A percentile compares a stretch with the other conserved stretches of the same genome.
These are phyloP conservation scores for Octodon degus DNA, from an alignment of 2,113 vertebrate species.

Conservation along the genomic window DNA sequence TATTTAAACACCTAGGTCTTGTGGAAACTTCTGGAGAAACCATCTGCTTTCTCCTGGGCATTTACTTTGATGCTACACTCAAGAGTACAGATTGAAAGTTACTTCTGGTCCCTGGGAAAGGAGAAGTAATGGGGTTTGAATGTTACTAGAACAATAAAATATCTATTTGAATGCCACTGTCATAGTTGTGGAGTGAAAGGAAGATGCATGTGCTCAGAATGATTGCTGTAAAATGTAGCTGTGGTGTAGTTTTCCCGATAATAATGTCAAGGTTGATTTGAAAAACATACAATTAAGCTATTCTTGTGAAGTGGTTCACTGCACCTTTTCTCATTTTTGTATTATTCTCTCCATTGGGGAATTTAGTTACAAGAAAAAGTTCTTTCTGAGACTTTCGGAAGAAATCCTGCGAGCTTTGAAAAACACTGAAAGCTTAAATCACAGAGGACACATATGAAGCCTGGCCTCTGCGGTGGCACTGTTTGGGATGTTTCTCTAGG, in stretches of 20 bases:
- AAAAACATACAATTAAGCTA: not conserved
- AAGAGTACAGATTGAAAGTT: not conserved
- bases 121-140: not conserved
- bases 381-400: not conserved
- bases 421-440: not conserved
- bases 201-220: not conserved
- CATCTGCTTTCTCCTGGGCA: not conserved
- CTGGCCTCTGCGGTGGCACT: not conserved
- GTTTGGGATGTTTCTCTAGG: not conserved
- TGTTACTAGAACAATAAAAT: not conserved
- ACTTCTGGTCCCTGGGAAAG: not conserved
- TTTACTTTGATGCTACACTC: not conserved
- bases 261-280: not conserved
- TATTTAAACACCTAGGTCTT: not conserved
- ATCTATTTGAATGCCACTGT: slow-evolving; percentile 9
- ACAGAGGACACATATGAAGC: not conserved
- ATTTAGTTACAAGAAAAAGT: not conserved
- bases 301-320: not conserved
- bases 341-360: not conserved
- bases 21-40: not conserved
- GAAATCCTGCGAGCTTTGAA: not conserved
- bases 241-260: not conserved
- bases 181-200: not conserved
- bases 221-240: not conserved
- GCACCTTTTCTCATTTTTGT: not conserved